Conservation (phyloP, 2,113 vertebrate genomes). For the Recurvirostra avosetta region DNA sequence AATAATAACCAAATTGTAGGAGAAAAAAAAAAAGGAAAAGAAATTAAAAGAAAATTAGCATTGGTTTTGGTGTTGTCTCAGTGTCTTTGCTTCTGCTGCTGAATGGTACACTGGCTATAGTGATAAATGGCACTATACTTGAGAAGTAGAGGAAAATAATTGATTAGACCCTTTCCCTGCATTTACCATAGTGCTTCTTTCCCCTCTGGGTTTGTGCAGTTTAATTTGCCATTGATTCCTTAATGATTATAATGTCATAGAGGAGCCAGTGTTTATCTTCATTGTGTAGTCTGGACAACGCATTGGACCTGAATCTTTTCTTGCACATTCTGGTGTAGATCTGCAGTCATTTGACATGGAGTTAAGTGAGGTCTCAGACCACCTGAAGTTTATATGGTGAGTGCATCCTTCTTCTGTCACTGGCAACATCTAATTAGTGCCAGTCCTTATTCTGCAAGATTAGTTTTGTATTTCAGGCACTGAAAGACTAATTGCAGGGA, state of each 20-base stretch:
- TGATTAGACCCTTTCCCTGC: slow-evolving; percentile 38
- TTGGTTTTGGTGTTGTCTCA: neutral
- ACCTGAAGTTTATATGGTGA: neutral
- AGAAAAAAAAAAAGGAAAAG: neutral
- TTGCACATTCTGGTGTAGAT: neutral
- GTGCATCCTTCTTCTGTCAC: slow-evolving; percentile 16
- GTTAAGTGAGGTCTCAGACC: neutral
- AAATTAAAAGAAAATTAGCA: neutral
- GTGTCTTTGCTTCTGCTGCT: neutral
- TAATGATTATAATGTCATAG: slow-evolving; percentile 65
- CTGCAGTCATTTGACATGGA: neutral
- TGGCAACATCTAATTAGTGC: neutral
- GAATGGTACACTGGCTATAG: neutral
- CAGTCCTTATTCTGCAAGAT: neutral
- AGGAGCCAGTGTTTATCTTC: slow-evolving; percentile 63
- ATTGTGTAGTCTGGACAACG: neutral
- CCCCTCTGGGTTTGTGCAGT: slow-evolving; percentile 55
- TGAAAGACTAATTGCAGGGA: neutral
- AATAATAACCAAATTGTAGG: neutral
- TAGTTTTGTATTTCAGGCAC: slow-evolving; percentile 19
- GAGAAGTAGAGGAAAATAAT: slow-evolving; percentile 32
- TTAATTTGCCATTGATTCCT: slow-evolving; percentile 76
- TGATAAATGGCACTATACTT: slow-evolving; percentile 24
- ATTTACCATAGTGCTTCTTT: slow-evolving; percentile 12
- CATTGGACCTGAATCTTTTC: neutral